phyloP scores from a whole-genome alignment of 2,888 invertebrate genomes.

The Rhaphigaster nebulosa region DNA sequence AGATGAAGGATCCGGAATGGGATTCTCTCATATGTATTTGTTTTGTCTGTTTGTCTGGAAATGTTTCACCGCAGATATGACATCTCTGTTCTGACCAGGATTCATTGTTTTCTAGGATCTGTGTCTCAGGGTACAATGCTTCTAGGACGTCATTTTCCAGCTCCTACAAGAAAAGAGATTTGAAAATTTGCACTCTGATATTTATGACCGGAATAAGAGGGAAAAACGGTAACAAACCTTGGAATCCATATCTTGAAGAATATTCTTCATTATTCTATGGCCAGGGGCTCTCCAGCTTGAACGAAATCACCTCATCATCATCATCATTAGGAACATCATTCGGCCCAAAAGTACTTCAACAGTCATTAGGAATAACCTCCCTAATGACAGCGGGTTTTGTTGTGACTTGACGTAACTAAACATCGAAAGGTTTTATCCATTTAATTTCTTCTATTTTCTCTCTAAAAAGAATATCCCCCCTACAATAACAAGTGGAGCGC shows the following conservation, averaged over 20 bases:
- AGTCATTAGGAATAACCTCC: slow-evolving; percentile 56
- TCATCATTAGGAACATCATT: slow-evolving; percentile 47
- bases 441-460: background rate
- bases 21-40: slow-evolving; percentile 51
- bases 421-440: background rate
- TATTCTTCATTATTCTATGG: slow-evolving; percentile 15
- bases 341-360: slow-evolving; percentile 30
- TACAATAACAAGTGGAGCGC: background rate
- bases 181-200: background rate
- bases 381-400: slow-evolving; percentile 55
- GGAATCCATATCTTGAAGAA: slow-evolving; percentile 45
- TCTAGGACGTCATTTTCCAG: slow-evolving; percentile 57
- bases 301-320: slow-evolving; percentile 29
- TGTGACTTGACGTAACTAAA: slow-evolving; percentile 21
- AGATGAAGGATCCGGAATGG: slow-evolving; percentile 51
- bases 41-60: slow-evolving; percentile 53
- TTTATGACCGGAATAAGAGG: background rate
- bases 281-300: background rate
- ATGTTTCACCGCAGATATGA: slow-evolving; percentile 59
- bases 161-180: slow-evolving; percentile 6
- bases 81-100: slow-evolving; percentile 55
- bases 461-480: background rate
- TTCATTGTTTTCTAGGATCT: slow-evolving; percentile 57
- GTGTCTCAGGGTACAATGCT: slow-evolving; percentile 60
- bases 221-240: slow-evolving; percentile 31